These are phyloP conservation scores for Sturmia bella DNA, from an alignment of 2,888 invertebrate species.

Conservation along the genomic window DNA sequence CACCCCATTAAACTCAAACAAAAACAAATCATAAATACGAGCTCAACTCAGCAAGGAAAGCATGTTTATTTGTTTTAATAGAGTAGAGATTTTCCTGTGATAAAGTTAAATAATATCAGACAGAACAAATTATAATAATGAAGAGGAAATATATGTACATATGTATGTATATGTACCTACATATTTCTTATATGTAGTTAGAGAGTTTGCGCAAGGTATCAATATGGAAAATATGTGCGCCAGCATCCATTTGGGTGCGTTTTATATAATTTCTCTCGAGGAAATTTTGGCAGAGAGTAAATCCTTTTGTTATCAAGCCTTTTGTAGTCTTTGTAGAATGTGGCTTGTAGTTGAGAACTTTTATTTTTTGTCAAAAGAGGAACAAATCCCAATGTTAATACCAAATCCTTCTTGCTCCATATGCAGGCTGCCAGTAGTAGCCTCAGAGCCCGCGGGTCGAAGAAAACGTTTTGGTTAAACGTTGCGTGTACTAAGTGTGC, in stretches of 20 bases:
- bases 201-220: slow-evolving; percentile 31
- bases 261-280: slow-evolving; percentile 30
- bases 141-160: neutral
- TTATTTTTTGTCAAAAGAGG: slow-evolving; percentile 34
- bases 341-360: slow-evolving; percentile 74
- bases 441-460: slow-evolving; percentile 83
- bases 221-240: slow-evolving; percentile 26
- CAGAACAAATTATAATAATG: neutral
- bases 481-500: slow-evolving; percentile 77
- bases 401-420: slow-evolving; percentile 72
- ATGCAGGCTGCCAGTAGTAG: slow-evolving; percentile 80
- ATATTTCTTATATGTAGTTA: neutral
- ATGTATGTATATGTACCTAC: slow-evolving; percentile 27
- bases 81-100: slow-evolving; percentile 45
- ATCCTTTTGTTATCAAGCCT: slow-evolving; percentile 3
- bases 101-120: slow-evolving; percentile 30
- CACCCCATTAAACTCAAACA: slow-evolving; percentile 12
- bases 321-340: slow-evolving; percentile 71
- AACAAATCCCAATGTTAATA: slow-evolving; percentile 55
- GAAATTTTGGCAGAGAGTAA: slow-evolving; percentile 11
- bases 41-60: slow-evolving; percentile 27
- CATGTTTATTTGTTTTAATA: slow-evolving; percentile 14
- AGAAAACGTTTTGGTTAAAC: slow-evolving; percentile 82
- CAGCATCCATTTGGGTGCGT: slow-evolving; percentile 67
- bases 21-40: slow-evolving; percentile 48